Evolutionary conservation across 1,140 invertebrate species (phyloP), one percentile per base, ranked within the genome.

Genomic region (Scaptomyza pallida): DNA sequence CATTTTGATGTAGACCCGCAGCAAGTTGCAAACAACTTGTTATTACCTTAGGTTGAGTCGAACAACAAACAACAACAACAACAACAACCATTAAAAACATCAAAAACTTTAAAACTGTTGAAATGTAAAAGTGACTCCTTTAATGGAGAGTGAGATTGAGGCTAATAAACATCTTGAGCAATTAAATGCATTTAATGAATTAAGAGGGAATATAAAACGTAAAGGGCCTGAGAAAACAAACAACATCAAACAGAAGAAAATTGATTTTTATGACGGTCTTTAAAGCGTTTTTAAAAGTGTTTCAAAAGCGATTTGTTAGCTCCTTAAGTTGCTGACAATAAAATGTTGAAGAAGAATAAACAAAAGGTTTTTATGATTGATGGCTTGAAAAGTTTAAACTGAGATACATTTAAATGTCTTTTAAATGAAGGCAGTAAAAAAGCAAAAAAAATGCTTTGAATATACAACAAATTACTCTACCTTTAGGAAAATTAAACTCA

Each of bases 1-100:
- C 64, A 64, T 64, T 78, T 79, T 71, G 26, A 41, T 40, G 61
- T 59, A 55, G 59, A 57, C 78, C 78, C 78, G 75, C 79, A 83
- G 30, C 51, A 40, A 40, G 30, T 54, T 54, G 51, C 51, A 50
- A 30, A 15, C 17, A 52, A 60, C 21, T 41, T 35, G 44, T 26
- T 64, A 47, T 57, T 41, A 57, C 19, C 37, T 43, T 9, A 75
- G 68, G 13, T 50, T 23, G n/a, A 5, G 26, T 17, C 23, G 40
- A 59, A 54, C 51, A 54, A 17, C 26, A 72, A 41, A 72, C 74
- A 72, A 77, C 67, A 77, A 72, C 68, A 57, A 56, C 35, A 30
- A 63, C 78, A 82, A 78, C n/a, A n/a, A n/a, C n/a, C n/a, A n/a
- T n/a, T 41, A 37, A 45, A 43, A 55, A 33, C 6, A 44, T 15